A percentile compares a stretch with the other conserved stretches of the same genome.
phyloP scores from a whole-genome alignment of 37 sponge, comb jelly and placozoan genomes.

The Halichondria panicea region DNA sequence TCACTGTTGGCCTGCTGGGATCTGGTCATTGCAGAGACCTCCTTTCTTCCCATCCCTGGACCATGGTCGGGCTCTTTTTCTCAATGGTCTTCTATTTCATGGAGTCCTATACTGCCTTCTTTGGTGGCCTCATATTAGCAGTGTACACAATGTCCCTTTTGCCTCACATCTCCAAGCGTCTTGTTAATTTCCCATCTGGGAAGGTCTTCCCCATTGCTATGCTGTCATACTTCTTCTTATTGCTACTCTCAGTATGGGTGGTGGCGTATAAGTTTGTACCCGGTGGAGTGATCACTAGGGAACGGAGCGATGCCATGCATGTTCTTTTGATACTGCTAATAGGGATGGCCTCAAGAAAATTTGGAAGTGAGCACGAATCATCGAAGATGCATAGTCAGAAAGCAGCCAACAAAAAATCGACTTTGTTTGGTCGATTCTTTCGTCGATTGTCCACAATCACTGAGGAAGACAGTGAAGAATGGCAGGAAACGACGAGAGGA shows the following conservation, averaged over 20 bases:
- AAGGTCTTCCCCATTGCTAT: conserved; percentile 33
- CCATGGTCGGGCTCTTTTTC: conserved; percentile 24
- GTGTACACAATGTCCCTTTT: conserved; percentile 56
- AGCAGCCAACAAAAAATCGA: background rate
- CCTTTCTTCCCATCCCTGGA: conserved; percentile 29
- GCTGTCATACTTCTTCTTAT: background rate
- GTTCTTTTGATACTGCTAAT: conserved; percentile 1
- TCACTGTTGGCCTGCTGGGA: conserved; percentile 15
- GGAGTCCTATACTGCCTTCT: conserved; percentile 31
- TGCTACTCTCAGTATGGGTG: conserved; percentile 44
- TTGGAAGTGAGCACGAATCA: background rate
- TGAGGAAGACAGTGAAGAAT: conserved; percentile 41
- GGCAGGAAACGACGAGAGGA: background rate
- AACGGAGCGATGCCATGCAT: conserved; percentile 29
- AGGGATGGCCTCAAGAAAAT: conserved; percentile 20
- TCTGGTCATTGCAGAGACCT: conserved; percentile 29
- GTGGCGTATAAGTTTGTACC: conserved; percentile 74
- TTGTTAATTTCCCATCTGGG: conserved; percentile 14
- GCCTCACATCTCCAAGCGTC: conserved; percentile 40
- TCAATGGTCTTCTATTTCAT: conserved; percentile 30
- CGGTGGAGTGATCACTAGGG: conserved; percentile 48
- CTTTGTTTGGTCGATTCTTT: conserved; percentile 8
- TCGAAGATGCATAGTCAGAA: background rate
- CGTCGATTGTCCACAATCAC: conserved; percentile 40
- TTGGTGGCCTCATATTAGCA: conserved; percentile 47